A percentile compares a stretch with the other conserved stretches of the same genome.
These are phyloP conservation scores for Cremastinae sp. DNA, from an alignment of 2,888 invertebrate species.

Conservation along the genomic window DNA sequence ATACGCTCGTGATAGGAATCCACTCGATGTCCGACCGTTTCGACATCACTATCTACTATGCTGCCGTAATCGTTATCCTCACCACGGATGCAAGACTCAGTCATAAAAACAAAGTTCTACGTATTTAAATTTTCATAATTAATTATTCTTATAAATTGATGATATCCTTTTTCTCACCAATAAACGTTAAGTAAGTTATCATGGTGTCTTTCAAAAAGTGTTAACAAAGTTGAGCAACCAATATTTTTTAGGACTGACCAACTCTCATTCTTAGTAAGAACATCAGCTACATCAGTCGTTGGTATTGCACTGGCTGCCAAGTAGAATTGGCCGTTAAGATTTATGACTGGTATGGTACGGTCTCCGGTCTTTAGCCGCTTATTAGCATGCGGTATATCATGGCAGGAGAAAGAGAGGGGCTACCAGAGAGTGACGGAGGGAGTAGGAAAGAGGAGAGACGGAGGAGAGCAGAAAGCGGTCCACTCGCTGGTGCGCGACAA, in stretches of 20 bases:
- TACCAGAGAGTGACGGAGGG: slow-evolving; percentile 25
- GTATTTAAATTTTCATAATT: not conserved
- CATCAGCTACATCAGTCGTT: slow-evolving; percentile 29
- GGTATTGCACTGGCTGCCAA: slow-evolving; percentile 41
- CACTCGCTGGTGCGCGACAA: slow-evolving; percentile 71
- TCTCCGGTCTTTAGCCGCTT: slow-evolving; percentile 80
- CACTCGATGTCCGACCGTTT: slow-evolving; percentile 19
- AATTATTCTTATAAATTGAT: too few relatives aligned
- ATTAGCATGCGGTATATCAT: slow-evolving; percentile 81
- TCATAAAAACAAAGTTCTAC: slow-evolving; percentile 4
- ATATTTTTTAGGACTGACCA: slow-evolving; percentile 13
- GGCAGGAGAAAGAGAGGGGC: slow-evolving; percentile 63
- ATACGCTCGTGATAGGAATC: slow-evolving; percentile 50
- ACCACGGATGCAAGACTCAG: slow-evolving; percentile 9
- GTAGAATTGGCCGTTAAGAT: slow-evolving; percentile 76
- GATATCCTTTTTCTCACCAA: too few relatives aligned
- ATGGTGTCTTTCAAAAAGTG: too few relatives aligned
- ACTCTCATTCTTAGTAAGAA: slow-evolving; percentile 27
- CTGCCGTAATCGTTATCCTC: slow-evolving; percentile 21
- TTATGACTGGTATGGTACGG: slow-evolving; percentile 76
- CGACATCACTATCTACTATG: slow-evolving; percentile 3
- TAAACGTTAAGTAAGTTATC: too few relatives aligned
- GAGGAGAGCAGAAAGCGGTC: slow-evolving; percentile 66
- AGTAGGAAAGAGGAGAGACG: slow-evolving; percentile 59
- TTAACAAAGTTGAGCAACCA: not conserved